Evolutionary conservation across 1,140 invertebrate species (phyloP).

Genomic region (Brachionus angularis): DNA sequence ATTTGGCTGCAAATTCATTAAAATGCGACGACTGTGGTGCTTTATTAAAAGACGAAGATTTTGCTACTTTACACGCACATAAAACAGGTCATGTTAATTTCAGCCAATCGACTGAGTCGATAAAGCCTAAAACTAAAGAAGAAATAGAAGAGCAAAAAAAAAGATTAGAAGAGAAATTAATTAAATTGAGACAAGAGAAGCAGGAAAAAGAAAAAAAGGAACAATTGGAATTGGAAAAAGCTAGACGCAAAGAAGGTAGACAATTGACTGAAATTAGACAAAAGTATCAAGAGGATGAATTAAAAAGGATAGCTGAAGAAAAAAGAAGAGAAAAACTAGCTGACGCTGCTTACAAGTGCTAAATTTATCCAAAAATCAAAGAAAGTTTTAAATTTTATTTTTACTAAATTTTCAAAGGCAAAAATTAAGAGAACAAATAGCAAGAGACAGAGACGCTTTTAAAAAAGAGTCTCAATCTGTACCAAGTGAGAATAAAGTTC

Average conservation of each 20-base stretch:
- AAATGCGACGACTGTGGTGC: constrained; percentile 42
- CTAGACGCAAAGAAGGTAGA: constrained; percentile 16
- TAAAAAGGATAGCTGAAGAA: constrained; percentile 26
- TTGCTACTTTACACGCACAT: constrained; percentile 28
- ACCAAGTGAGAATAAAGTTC: not conserved
- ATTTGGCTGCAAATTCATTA: constrained; percentile 26
- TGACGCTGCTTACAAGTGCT: constrained; percentile 39
- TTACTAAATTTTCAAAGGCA: no score
- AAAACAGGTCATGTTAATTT: constrained; percentile 39
- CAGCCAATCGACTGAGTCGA: constrained; percentile 36
- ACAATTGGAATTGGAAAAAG: constrained; percentile 14
- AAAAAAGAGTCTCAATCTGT: no score
- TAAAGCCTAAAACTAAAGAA: constrained; percentile 40
- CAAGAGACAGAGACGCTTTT: constrained; percentile 29
- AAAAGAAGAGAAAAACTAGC: constrained; percentile 37
- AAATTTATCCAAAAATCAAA: not conserved
- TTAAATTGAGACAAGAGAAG: constrained; percentile 15
- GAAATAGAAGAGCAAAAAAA: constrained; percentile 40
- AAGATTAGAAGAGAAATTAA: constrained; percentile 19
- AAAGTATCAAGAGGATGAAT: constrained; percentile 42
- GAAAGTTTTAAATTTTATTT: not conserved
- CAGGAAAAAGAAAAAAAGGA: constrained; percentile 39
- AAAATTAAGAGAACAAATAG: constrained; percentile 38
- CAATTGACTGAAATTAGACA: constrained; percentile 38
- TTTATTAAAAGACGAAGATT: constrained; percentile 41